Conservation (phyloP, 2,888 invertebrate genomes). For the Stramonita haemastoma region DNA sequence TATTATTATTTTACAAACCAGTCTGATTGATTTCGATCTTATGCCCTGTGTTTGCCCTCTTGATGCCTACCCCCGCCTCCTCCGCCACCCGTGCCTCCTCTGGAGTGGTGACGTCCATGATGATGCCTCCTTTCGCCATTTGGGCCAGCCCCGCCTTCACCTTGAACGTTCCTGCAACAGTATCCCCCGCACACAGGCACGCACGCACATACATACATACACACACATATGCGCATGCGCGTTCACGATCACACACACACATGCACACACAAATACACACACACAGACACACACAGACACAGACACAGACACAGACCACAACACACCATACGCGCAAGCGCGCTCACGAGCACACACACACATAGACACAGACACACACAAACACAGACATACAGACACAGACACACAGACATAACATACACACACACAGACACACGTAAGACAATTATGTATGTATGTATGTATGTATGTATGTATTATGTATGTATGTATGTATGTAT, state of each 20-base stretch:
- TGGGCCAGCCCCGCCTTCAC: conserved; percentile 75
- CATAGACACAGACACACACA: too few relatives aligned
- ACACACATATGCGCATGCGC: conserved; percentile 4
- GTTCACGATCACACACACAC: not conserved
- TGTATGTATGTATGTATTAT: not conserved
- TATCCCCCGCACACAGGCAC: too few relatives aligned
- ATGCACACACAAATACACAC: not conserved
- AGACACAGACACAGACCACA: not conserved
- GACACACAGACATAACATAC: too few relatives aligned
- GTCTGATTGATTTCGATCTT: too few relatives aligned
- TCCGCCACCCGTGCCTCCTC: conserved; percentile 74
- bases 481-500: too few relatives aligned
- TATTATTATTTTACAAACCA: too few relatives aligned
- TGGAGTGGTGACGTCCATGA: conserved; percentile 74
- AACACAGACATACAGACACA: too few relatives aligned
- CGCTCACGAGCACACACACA: too few relatives aligned
- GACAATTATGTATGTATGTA: not conserved
- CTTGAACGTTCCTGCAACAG: conserved; percentile 68
- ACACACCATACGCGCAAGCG: too few relatives aligned
- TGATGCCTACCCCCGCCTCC: conserved; percentile 70
- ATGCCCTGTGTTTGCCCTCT: too few relatives aligned
- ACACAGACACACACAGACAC: not conserved
- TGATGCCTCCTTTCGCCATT: conserved; percentile 75
- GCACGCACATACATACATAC: not conserved
- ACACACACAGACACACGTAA: too few relatives aligned